Evolutionary conservation across 2,888 invertebrate species (phyloP).

Genomic region (Leptogaster cylindrica): DNA sequence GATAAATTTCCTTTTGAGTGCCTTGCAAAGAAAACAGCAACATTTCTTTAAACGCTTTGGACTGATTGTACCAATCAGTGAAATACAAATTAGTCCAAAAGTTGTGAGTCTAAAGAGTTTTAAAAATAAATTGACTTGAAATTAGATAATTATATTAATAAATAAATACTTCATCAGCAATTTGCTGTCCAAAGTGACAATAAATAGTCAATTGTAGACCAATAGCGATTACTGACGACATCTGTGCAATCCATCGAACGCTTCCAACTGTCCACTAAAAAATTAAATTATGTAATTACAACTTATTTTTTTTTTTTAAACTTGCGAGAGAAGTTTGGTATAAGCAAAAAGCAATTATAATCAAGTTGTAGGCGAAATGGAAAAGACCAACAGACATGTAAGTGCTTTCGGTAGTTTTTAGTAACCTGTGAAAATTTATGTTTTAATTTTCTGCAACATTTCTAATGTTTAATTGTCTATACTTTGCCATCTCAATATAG

Average conservation of each 20-base stretch:
- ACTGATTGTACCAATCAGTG: slow-evolving; percentile 22
- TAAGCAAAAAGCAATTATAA: slow-evolving; percentile 26
- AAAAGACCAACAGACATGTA: slow-evolving; percentile 5
- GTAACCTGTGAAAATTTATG: slow-evolving; percentile 13
- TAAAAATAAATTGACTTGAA: not conserved
- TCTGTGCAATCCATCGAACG: slow-evolving; percentile 15
- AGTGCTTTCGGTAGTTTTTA: not conserved
- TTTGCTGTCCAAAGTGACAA: slow-evolving; percentile 29
- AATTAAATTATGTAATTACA: too few species aligned
- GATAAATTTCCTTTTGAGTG: slow-evolving; percentile 11
- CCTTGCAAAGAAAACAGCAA: slow-evolving; percentile 12
- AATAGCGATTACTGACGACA: slow-evolving; percentile 1
- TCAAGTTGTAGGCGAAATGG: slow-evolving; percentile 18
- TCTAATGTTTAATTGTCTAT: not conserved
- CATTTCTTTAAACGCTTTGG: slow-evolving; percentile 3
- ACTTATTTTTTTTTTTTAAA: too few species aligned
- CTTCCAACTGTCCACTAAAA: slow-evolving; percentile 19
- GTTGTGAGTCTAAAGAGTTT: not conserved
- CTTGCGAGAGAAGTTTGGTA: slow-evolving; percentile 21
- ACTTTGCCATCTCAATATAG: slow-evolving; percentile 16
- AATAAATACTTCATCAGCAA: not conserved
- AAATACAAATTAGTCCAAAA: slow-evolving; percentile 10
- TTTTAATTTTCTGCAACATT: not conserved
- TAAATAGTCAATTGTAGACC: slow-evolving; percentile 14
- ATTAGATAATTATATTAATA: not conserved